A percentile compares a stretch with the other conserved stretches of the same genome.
phyloP scores from a whole-genome alignment of 2,888 invertebrate genomes.

The Osmoderma eremita region DNA sequence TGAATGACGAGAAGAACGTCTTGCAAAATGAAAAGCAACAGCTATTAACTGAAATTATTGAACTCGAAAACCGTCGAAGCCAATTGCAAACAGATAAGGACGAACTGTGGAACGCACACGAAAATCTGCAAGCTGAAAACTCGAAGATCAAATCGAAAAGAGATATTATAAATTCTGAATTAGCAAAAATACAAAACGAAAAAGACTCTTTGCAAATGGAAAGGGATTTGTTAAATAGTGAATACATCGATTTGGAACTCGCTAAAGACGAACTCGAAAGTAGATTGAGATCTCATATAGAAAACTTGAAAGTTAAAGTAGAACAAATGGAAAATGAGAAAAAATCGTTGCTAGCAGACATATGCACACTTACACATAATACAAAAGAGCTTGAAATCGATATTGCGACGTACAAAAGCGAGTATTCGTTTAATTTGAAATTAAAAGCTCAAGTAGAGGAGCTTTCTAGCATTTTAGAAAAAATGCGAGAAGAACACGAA shows the following conservation, averaged over 20 bases:
- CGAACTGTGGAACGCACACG: conserved; percentile 12
- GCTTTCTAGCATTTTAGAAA: conserved; percentile 7
- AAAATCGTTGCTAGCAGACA: not conserved
- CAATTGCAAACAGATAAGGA: conserved; percentile 9
- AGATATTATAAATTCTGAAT: conserved; percentile 9
- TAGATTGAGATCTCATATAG: not conserved
- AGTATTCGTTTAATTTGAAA: conserved; percentile 8
- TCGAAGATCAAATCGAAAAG: not conserved
- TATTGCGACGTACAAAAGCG: not conserved
- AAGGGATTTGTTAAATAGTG: conserved; percentile 8
- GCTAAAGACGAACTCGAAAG: conserved; percentile 22
- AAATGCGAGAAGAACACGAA: conserved; percentile 11
- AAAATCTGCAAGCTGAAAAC: conserved; percentile 20
- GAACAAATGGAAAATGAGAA: not conserved
- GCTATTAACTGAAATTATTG: conserved; percentile 20
- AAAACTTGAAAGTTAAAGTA: conserved; percentile 2
- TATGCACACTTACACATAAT: not conserved
- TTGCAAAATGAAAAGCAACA: conserved; percentile 25
- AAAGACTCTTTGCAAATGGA: conserved; percentile 13
- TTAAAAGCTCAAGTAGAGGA: conserved; percentile 8
- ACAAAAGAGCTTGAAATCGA: conserved; percentile 6
- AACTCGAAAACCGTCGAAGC: conserved; percentile 12
- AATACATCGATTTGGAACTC: conserved; percentile 12
- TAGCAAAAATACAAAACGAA: conserved; percentile 8
- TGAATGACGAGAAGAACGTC: conserved; percentile 5